A percentile compares a stretch with the other conserved stretches of the same genome.
These are phyloP conservation scores for Phaetusa simplex DNA, from an alignment of 2,113 vertebrate species.

Conservation along the genomic window DNA sequence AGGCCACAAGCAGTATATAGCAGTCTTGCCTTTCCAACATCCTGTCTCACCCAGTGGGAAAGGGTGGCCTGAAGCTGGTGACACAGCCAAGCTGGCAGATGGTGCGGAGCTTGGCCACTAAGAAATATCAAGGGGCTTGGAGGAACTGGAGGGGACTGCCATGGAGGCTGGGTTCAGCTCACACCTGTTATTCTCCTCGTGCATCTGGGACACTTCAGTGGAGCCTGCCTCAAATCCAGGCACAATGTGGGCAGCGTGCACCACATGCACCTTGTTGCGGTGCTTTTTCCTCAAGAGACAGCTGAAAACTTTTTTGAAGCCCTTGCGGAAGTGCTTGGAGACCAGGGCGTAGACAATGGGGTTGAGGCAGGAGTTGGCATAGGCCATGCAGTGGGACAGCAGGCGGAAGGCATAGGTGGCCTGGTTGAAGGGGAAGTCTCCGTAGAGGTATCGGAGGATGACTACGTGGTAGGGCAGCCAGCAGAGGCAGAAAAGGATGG, in stretches of 20 bases:
- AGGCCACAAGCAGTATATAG: neutral
- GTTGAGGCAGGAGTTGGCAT: conserved; percentile 90
- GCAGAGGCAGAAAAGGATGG: conserved; percentile 88
- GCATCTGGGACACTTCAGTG: conserved; percentile 82
- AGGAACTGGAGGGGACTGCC: conserved; percentile 66
- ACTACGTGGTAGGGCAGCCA: conserved; percentile 88
- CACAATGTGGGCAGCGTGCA: conserved; percentile 75
- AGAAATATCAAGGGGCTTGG: neutral
- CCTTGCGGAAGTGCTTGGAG: conserved; percentile 89
- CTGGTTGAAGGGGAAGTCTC: conserved; percentile 88
- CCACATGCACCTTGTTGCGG: conserved; percentile 82
- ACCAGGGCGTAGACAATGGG: conserved; percentile 87
- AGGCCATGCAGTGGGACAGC: conserved; percentile 91
- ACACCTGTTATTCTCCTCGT: conserved; percentile 73
- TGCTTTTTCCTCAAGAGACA: conserved; percentile 83
- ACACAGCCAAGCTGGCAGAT: neutral
- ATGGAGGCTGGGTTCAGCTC: conserved; percentile 71
- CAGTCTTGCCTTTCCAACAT: neutral
- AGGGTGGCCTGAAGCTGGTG: neutral
- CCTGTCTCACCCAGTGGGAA: neutral
- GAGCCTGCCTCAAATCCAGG: conserved; percentile 81
- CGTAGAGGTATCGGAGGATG: conserved; percentile 85
- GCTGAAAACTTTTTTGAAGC: conserved; percentile 89
- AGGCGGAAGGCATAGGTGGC: conserved; percentile 85
- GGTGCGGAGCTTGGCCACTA: neutral